Conservation (phyloP, 2,797 vertebrate species). For the Lates japonicus region DNA sequence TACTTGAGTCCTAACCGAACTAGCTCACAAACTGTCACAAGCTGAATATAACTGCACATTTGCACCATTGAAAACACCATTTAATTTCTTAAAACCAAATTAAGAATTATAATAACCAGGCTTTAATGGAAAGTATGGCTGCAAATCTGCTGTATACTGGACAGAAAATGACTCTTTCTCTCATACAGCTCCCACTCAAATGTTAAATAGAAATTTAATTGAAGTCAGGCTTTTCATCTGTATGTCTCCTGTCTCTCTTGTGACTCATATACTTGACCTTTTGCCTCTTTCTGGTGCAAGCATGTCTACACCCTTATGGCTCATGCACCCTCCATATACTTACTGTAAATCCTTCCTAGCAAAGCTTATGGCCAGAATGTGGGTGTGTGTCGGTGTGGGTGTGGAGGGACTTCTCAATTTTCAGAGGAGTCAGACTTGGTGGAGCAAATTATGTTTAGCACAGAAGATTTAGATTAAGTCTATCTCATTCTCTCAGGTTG, state of each 20-base stretch:
- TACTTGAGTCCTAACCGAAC: neutral
- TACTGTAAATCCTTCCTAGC: conserved; percentile 12
- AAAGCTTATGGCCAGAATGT: conserved; percentile 17
- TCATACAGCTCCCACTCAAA: neutral
- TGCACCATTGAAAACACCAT: neutral
- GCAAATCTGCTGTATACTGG: neutral
- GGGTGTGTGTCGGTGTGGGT: conserved; percentile 5
- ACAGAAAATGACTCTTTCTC: neutral
- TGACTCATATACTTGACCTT: conserved; percentile 41
- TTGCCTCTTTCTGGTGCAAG: conserved; percentile 25
- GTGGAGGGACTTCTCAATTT: neutral
- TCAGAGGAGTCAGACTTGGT: neutral
- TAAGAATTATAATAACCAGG: neutral
- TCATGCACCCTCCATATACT: conserved; percentile 26
- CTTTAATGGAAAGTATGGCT: neutral
- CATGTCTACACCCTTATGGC: conserved; percentile 27
- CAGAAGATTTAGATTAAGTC: neutral
- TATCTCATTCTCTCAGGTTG: neutral
- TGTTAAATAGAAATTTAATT: conserved; percentile 7
- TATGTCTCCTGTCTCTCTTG: neutral
- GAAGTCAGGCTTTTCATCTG: neutral
- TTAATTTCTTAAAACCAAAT: neutral
- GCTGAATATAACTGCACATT: neutral
- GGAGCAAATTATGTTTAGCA: conserved; percentile 3
- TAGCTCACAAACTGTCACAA: neutral